phyloP scores from a whole-genome alignment of 2,113 vertebrate genomes.

The Mus pahari region DNA sequence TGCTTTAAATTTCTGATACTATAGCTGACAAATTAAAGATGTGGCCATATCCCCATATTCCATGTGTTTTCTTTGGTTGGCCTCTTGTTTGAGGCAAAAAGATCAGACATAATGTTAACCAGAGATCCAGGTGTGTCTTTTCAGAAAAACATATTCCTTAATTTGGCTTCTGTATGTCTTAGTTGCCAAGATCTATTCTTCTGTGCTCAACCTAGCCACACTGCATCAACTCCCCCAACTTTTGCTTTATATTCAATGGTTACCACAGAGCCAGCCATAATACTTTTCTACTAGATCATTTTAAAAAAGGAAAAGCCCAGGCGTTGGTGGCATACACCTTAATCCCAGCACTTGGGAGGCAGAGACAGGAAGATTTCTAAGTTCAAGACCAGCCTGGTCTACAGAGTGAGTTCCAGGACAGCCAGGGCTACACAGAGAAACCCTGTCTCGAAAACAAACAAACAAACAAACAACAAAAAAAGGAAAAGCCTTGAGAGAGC shows the following conservation, averaged over 20 bases:
- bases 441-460: too few species aligned
- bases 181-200: constrained; percentile 80
- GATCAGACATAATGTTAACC: constrained; percentile 83
- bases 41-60: constrained; percentile 28
- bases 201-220: neutral
- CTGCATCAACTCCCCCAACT: neutral
- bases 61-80: constrained; percentile 73
- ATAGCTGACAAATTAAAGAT: constrained; percentile 77
- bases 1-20: constrained; percentile 79
- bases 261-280: constrained; percentile 70
- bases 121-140: constrained; percentile 82
- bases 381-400: too few species aligned
- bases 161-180: constrained; percentile 74
- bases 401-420: too few species aligned
- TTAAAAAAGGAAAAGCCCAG: constrained; percentile 74
- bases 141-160: constrained; percentile 80
- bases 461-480: constrained; percentile 80
- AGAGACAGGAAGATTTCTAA: too few species aligned
- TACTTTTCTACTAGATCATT: constrained; percentile 47
- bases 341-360: too few species aligned
- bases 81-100: constrained; percentile 79
- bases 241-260: constrained; percentile 64
- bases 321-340: too few species aligned
- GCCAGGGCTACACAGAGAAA: too few species aligned
- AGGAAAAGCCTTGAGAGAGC: constrained; percentile 78